phyloP scores from a whole-genome alignment of 64 coral and sea anemone species.

The Stichodactyla helianthus region DNA sequence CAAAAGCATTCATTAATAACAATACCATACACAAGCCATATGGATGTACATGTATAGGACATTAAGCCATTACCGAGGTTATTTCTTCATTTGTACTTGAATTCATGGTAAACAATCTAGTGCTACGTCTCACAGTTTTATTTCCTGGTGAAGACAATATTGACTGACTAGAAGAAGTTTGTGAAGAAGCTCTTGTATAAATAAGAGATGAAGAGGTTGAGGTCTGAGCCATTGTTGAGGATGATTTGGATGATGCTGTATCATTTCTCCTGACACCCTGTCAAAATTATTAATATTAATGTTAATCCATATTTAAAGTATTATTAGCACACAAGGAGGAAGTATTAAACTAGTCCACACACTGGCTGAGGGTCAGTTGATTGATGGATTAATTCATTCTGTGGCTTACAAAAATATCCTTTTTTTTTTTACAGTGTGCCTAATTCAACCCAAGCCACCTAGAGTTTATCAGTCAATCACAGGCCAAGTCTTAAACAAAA shows the following conservation, averaged over 20 bases:
- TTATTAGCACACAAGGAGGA: too few species aligned
- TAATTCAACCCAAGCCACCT: too few species aligned
- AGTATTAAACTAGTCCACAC: too few species aligned
- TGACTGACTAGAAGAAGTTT: constrained; percentile 4
- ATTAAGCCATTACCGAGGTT: constrained; percentile 1
- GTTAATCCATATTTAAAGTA: too few species aligned
- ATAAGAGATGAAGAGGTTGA: constrained; percentile 16
- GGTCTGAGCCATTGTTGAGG: not conserved
- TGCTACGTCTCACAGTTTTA: constrained; percentile 43
- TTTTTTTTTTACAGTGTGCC: too few species aligned
- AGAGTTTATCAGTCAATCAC: too few species aligned
- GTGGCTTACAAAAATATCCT: too few species aligned
- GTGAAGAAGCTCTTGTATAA: constrained; percentile 16
- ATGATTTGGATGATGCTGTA: constrained; percentile 7
- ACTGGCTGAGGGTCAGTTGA: too few species aligned
- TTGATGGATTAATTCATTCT: too few species aligned
- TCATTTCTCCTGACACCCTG: constrained; percentile 38
- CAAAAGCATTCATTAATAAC: not conserved
- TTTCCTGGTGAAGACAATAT: constrained; percentile 12
- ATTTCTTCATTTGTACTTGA: constrained; percentile 30
- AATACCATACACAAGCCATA: not conserved
- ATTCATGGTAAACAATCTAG: constrained; percentile 45
- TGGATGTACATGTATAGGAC: not conserved
- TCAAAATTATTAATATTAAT: not conserved
- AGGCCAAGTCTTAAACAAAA: too few species aligned